These are phyloP conservation scores for Apis mellifera DNA, from an alignment of 1,140 invertebrate species.

Conservation along the genomic window Amel_HAv3.1 CM009931.2:798001-798500, in stretches of 20 bases:
- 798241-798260: too few relatives aligned
- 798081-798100: too few relatives aligned
- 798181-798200: slow-evolving; percentile 14
- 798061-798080: too few relatives aligned
- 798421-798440: slow-evolving; percentile 11
- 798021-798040: background rate
- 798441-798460: slow-evolving; percentile 52
- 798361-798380: slow-evolving; percentile 42
- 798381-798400: background rate
- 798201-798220: slow-evolving; percentile 39
- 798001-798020: background rate
- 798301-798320: slow-evolving; percentile 36
- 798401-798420: background rate
- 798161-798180: slow-evolving; percentile 23
- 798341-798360: slow-evolving; percentile 32
- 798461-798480: slow-evolving; percentile 59
- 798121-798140: background rate
- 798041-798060: background rate
- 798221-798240: slow-evolving; percentile 58
- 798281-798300: background rate
- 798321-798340: slow-evolving; percentile 66
- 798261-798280: too few relatives aligned
- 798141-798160: background rate
- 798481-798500: slow-evolving; percentile 34
- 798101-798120: background rate